phyloP scores from a whole-genome alignment of 2,113 vertebrate genomes.

The Saccopteryx leptura region DNA sequence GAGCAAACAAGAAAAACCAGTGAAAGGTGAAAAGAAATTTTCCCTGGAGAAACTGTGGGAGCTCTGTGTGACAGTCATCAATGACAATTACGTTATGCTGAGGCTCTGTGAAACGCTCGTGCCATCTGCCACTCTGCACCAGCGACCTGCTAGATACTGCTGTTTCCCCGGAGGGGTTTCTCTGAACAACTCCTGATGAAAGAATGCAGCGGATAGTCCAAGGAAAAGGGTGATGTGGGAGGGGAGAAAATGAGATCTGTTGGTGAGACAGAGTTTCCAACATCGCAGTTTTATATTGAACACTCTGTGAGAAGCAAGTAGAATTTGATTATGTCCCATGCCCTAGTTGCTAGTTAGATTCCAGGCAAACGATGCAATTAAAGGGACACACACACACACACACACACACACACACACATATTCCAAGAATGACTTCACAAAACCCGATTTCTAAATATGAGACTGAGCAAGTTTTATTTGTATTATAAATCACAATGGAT shows the following conservation, averaged over 20 bases:
- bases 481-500: neutral
- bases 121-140: neutral
- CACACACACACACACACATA: neutral
- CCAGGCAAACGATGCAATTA: neutral
- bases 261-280: neutral
- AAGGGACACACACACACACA: neutral
- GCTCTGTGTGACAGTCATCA: neutral
- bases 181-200: neutral
- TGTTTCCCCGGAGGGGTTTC: neutral
- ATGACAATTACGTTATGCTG: neutral
- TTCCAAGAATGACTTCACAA: neutral
- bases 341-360: neutral
- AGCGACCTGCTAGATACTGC: too few relatives aligned
- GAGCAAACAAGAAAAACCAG: neutral
- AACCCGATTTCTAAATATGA: neutral
- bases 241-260: neutral
- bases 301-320: neutral
- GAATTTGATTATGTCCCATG: neutral
- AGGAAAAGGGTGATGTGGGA: neutral
- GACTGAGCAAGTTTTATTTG: neutral
- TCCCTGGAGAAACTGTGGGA: neutral
- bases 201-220: neutral
- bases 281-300: neutral
- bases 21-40: neutral
- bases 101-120: neutral